Conservation (phyloP, 2,113 vertebrate genomes). For the Planiliza haematocheilus region DNA sequence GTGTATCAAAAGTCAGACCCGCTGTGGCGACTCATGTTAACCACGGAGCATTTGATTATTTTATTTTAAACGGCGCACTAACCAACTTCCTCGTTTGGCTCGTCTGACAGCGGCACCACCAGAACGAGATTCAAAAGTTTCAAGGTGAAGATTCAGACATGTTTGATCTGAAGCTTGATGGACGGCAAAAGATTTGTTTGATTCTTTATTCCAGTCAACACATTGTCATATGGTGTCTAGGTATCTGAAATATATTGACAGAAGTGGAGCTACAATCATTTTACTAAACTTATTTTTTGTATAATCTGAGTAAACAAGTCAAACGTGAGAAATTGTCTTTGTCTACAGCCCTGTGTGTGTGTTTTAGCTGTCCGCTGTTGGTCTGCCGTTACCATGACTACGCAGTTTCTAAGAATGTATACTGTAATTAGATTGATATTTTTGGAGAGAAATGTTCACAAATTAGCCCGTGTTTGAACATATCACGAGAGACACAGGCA, state of each 20-base stretch:
- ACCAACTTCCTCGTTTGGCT: not conserved
- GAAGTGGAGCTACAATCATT: too few species aligned
- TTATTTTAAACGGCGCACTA: constrained; percentile 6
- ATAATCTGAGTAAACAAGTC: constrained; percentile 12
- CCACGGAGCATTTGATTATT: not conserved
- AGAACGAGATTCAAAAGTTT: not conserved
- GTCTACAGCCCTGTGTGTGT: not conserved
- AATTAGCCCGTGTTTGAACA: not conserved
- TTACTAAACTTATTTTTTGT: too few species aligned
- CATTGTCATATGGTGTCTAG: too few species aligned
- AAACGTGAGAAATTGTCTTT: constrained; percentile 14
- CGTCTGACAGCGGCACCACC: not conserved
- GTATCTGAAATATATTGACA: too few species aligned
- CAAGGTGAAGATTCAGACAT: not conserved
- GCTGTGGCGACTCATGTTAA: not conserved
- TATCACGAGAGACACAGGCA: constrained; percentile 12
- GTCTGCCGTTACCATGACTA: constrained; percentile 4
- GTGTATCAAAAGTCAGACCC: constrained; percentile 8
- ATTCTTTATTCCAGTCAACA: too few species aligned
- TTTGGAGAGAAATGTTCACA: not conserved
- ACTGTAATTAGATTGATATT: not conserved
- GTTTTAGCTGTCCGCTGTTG: not conserved
- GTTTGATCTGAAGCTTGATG: not conserved
- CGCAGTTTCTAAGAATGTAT: not conserved
- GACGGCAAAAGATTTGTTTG: too few species aligned